Base-by-base conservation (phyloP, 2,888 invertebrate genomes). In the Tachina lurida region DNA sequence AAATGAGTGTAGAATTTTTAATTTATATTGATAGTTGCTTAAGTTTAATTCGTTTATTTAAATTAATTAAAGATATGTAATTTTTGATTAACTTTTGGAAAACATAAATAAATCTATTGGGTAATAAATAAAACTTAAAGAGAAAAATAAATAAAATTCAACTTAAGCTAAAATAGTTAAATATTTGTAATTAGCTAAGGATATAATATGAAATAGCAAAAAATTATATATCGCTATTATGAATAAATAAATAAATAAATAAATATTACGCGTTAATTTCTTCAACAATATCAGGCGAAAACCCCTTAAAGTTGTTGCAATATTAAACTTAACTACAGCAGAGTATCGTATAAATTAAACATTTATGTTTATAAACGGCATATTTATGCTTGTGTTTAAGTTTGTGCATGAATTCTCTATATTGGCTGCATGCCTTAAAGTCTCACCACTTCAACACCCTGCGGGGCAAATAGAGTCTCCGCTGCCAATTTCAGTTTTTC, bases 401-500 rank as follows among this genome's bases (percentile, higher is more conserved):
- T 60, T 81, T 67, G 43, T 58, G 41, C 41, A 19, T 31, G n/a
- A 60, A 49, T 67, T 17, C 3, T 10, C 65, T 63, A n/a, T 63
- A 19, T 70, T 74, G 47, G 22, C 22, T 63, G 31, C 71, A 67
- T 60, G 4, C 65, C 76, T 90, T 89, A 92, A 77, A 92, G 90
- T 86, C 91, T 87, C 45, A 92, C 92, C 71, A 92, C 92, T 84
- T 92, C 91, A 47, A 92, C 91, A 45, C 91, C 92, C 80, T 90
- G 91, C 47, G 93, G 92, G 79, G 90, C 89, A 80, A 93, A 91
- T 13, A 93, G 89, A 19, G 93, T 90, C 79, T 92, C 92, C 54
- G 93, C 92, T 31, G 92, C 93, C 88, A 92, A 86, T 89, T 95
- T 95, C 54, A 97, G 93, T 93, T 97, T 96, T 91, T 96, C 95